These are phyloP conservation scores for Poeciliopsis occidentalis DNA, from an alignment of 2,113 vertebrate species.

Conservation along the genomic window DNA sequence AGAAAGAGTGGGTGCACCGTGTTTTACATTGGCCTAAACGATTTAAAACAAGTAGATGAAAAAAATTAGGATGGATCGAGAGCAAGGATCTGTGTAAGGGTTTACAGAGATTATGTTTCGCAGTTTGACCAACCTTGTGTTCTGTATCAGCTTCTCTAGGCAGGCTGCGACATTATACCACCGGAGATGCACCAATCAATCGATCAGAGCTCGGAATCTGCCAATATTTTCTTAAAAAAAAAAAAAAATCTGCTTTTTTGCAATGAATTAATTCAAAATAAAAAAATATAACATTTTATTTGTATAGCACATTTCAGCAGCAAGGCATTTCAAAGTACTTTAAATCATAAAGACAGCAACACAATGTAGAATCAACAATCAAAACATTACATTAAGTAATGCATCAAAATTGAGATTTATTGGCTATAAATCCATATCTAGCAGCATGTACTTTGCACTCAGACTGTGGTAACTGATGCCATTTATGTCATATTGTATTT, in stretches of 20 bases:
- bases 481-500: no score
- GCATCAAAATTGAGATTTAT: neutral
- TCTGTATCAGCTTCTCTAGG: neutral
- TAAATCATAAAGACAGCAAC: no score
- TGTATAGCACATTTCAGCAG: no score
- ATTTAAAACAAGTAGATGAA: slow-evolving; percentile 11
- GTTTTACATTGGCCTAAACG: slow-evolving; percentile 36
- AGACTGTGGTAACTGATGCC: neutral
- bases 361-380: no score
- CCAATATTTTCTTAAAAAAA: neutral
- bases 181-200: neutral
- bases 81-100: slow-evolving; percentile 7
- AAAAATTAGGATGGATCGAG: slow-evolving; percentile 45
- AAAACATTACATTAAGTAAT: neutral
- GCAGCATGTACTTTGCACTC: neutral
- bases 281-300: no score
- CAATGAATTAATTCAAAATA: no score
- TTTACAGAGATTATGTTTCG: neutral
- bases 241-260: no score
- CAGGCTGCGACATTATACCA: slow-evolving; percentile 14
- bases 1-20: slow-evolving; percentile 32
- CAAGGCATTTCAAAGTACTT: no score
- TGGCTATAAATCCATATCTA: neutral
- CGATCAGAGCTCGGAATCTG: neutral
- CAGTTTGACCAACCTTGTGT: slow-evolving; percentile 7